A percentile compares a stretch with the other conserved stretches of the same genome.
Conservation (phyloP, 1,140 invertebrate genomes). For the Marisa cornuarietis region DNA sequence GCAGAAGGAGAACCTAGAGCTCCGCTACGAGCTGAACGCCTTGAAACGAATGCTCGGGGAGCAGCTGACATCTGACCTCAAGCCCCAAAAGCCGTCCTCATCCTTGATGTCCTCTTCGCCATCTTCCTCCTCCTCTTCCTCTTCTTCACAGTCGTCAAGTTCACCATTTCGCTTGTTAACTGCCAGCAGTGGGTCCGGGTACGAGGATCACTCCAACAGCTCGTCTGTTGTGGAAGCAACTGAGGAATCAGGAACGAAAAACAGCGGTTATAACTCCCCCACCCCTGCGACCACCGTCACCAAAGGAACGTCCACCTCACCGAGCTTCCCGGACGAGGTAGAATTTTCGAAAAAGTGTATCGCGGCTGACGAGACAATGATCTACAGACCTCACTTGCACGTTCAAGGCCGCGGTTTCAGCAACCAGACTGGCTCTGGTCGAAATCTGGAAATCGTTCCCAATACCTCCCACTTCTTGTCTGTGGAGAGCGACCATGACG, state of each 20-base stretch:
- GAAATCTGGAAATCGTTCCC: background rate
- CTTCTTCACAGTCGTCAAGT: background rate
- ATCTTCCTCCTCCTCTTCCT: background rate
- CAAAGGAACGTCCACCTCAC: background rate
- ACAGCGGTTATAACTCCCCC: background rate
- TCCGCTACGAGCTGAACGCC: slow-evolving; percentile 36
- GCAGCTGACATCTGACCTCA: background rate
- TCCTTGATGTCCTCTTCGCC: background rate
- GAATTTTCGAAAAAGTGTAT: background rate
- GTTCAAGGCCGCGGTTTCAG: background rate
- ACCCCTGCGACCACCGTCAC: background rate
- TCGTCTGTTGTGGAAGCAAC: slow-evolving; percentile 16
- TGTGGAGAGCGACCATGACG: slow-evolving; percentile 1
- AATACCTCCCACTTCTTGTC: background rate
- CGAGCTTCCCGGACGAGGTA: background rate
- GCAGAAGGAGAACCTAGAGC: slow-evolving; percentile 42
- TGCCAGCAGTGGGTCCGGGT: background rate
- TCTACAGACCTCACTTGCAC: background rate
- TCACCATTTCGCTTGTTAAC: background rate
- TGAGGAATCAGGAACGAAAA: slow-evolving; percentile 17
- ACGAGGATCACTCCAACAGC: slow-evolving; percentile 14
- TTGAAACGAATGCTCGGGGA: slow-evolving; percentile 25
- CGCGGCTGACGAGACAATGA: background rate
- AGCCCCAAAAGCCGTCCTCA: background rate
- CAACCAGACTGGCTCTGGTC: background rate